Base-by-base conservation (phyloP, 2,113 vertebrate species). In the Nibea albiflora region DNA sequence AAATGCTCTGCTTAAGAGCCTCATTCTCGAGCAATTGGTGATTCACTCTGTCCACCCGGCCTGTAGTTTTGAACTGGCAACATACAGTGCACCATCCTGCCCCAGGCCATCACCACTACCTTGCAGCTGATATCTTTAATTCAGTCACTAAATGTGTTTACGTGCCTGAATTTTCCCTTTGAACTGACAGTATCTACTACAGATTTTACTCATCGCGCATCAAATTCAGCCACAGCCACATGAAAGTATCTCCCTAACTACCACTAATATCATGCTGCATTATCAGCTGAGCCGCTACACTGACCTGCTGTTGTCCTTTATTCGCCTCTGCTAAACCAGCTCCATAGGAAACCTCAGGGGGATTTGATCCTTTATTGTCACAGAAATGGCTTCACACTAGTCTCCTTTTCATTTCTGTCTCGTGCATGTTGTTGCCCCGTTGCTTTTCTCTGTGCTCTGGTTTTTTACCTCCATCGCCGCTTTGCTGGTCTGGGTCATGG, bases 401-500 rank as follows among this genome's bases (percentile, higher is more conserved):
- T 46, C 65, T 65, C 66, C 56, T 84, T 83, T 86, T 88, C 50
- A 80, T 86, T 82, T 86, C 74, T 71, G 50, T 83, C 76, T 80
- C 53, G 52, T 86, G 82, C 76, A 72, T 85, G 79, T 81, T 85
- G 78, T 83, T 88, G 53, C 70, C 73, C 73, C 64, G 50, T 83
- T 88, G 77, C 77, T 80, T 87, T 86, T 65, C 61, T 63, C 62
- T 44, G 63, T 80, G 67, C 80, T 88, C 80, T 88, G 76, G 15
- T 80, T 89, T 79, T 88, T 83, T 83, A 80, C 81, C 82, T 88
- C 80, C 71, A 73, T 78, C 63, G 62, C 84, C 47, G 44, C 73
- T 78, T 72, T 81, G 57, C 88, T 47, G 83, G 76, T 83, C 77
- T 74, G 84, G 85, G 87, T 93, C 85, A 75, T 90, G 93, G 91